A percentile compares a stretch with the other conserved stretches of the same genome.
These are phyloP conservation scores for Danio aesculapii DNA, from an alignment of 2,797 vertebrate species.

Conservation along the genomic window DNA sequence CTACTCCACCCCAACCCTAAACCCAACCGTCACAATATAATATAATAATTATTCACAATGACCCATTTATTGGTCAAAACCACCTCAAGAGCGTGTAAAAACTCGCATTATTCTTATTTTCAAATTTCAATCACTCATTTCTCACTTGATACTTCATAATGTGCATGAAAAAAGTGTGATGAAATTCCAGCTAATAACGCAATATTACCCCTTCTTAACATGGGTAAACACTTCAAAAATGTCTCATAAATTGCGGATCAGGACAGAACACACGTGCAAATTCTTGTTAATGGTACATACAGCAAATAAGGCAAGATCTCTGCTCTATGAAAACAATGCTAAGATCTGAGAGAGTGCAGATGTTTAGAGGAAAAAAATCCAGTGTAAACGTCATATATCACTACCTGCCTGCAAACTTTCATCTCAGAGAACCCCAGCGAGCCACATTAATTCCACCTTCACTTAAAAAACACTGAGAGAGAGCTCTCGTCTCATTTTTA, in stretches of 20 bases:
- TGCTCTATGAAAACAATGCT: not conserved
- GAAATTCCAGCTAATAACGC: too few species aligned
- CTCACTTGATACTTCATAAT: too few species aligned
- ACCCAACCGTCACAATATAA: too few species aligned
- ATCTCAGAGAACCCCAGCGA: not conserved
- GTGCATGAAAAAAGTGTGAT: too few species aligned
- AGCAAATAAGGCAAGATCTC: not conserved
- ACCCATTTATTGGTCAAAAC: too few species aligned
- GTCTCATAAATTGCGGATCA: not conserved
- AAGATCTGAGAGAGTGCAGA: conserved; percentile 18
- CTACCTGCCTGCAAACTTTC: not conserved
- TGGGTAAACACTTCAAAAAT: not conserved
- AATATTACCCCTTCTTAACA: too few species aligned
- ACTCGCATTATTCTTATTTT: too few species aligned
- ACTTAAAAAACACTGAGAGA: conserved; percentile 2
- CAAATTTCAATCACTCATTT: too few species aligned
- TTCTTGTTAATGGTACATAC: not conserved
- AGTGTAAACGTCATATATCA: conserved; percentile 23
- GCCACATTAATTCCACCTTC: conserved; percentile 8
- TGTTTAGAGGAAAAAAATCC: not conserved
- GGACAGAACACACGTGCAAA: not conserved
- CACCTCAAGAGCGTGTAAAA: too few species aligned
- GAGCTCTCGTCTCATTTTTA: not conserved
- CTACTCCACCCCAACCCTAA: too few species aligned
- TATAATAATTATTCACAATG: too few species aligned